phyloP scores from a whole-genome alignment of 2,888 invertebrate species.

The Hypsopygia costalis region DNA sequence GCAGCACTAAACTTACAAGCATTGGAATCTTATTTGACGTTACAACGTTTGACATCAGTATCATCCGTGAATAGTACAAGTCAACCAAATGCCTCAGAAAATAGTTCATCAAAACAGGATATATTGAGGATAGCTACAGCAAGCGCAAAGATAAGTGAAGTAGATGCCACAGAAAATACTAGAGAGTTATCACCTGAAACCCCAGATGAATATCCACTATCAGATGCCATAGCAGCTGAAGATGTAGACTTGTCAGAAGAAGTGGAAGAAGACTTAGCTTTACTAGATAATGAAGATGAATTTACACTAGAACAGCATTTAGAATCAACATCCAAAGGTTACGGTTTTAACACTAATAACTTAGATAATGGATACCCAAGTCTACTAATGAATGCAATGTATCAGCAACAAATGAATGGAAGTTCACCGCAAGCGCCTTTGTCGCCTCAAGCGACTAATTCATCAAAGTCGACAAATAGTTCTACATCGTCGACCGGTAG shows the following conservation, averaged over 20 bases:
- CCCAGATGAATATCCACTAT: constrained; percentile 71
- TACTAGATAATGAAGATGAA: constrained; percentile 88
- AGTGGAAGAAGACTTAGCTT: constrained; percentile 86
- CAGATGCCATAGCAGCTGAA: constrained; percentile 78
- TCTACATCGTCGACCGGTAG: constrained; percentile 67
- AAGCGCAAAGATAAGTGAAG: constrained; percentile 73
- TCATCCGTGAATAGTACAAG: constrained; percentile 74
- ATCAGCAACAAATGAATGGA: constrained; percentile 78
- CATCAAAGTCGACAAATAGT: constrained; percentile 70
- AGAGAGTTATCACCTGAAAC: constrained; percentile 70
- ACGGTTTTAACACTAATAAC: constrained; percentile 71
- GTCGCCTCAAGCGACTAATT: constrained; percentile 66
- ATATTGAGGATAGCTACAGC: constrained; percentile 83
- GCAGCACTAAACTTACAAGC: constrained; percentile 92
- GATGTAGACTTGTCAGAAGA: constrained; percentile 86
- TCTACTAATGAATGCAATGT: constrained; percentile 85
- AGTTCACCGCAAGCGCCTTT: constrained; percentile 68
- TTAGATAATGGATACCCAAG: constrained; percentile 86
- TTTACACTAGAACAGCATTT: constrained; percentile 81
- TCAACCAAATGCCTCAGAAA: constrained; percentile 52
- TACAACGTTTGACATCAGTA: constrained; percentile 88
- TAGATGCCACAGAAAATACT: constrained; percentile 54
- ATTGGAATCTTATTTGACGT: constrained; percentile 90
- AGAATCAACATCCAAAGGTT: constrained; percentile 67
- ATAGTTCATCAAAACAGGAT: constrained; percentile 80